Conservation (phyloP, 2,113 vertebrate genomes). For the Vulpes vulpes region DNA sequence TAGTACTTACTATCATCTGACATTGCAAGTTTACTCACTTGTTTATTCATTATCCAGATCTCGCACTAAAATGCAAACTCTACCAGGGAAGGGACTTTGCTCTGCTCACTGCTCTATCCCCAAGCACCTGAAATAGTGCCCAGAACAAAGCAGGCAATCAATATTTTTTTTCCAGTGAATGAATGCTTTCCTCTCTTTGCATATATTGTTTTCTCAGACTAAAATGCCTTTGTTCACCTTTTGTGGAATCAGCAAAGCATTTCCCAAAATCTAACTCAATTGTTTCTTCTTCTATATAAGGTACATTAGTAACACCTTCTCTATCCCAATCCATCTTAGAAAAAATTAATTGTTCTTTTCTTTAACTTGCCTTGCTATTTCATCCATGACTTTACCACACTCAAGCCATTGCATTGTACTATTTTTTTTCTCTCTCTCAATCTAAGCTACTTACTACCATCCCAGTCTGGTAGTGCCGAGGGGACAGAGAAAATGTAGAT, state of each 20-base stretch:
- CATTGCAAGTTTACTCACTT: background rate
- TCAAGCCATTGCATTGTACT: background rate
- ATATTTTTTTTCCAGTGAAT: background rate
- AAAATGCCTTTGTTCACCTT: background rate
- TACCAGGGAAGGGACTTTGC: background rate
- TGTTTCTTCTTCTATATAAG: background rate
- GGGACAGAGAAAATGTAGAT: background rate
- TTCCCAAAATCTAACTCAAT: background rate
- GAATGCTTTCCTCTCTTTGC: background rate
- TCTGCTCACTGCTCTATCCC: background rate
- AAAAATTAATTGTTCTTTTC: background rate
- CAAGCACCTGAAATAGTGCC: background rate
- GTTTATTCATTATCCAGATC: background rate
- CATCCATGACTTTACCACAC: background rate
- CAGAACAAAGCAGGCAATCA: background rate
- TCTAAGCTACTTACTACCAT: background rate
- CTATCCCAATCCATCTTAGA: background rate
- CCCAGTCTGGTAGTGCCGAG: background rate
- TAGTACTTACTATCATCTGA: background rate
- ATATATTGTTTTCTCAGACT: background rate
- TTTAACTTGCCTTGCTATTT: background rate
- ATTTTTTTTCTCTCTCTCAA: conserved; percentile 1
- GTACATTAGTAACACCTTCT: background rate
- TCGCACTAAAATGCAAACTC: background rate
- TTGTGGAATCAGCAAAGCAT: background rate